phyloP scores from a whole-genome alignment of 2,888 invertebrate genomes.

The Chironomus tentans region DNA sequence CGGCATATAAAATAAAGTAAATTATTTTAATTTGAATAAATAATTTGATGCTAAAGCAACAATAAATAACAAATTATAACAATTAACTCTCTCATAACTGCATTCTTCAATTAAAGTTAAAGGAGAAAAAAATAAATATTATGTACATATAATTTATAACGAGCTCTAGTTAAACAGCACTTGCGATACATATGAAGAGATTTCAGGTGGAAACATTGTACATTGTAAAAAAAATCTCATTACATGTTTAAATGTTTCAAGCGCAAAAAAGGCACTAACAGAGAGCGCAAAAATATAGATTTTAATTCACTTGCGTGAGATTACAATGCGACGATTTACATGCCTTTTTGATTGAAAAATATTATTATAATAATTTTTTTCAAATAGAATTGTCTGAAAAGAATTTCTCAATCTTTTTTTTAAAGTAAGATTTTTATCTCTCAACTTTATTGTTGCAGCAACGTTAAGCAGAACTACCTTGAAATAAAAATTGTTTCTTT shows the following conservation, averaged over 20 bases:
- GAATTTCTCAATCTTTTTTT: no score
- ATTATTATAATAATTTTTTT: background rate
- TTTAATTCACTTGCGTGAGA: background rate
- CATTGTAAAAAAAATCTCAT: background rate
- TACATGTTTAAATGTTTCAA: background rate
- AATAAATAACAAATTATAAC: conserved; percentile 25
- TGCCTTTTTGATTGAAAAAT: background rate
- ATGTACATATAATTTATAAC: background rate
- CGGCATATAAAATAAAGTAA: background rate
- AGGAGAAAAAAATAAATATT: background rate
- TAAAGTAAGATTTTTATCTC: background rate
- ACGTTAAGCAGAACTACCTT: background rate
- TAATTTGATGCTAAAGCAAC: background rate
- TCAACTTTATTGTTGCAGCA: background rate
- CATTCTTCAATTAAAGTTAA: background rate
- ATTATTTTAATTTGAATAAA: background rate
- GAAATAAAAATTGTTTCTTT: background rate
- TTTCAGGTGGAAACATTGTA: background rate
- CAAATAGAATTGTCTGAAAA: no score
- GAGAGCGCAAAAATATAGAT: background rate
- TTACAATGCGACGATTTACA: background rate
- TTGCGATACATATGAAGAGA: no score
- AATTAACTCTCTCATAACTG: conserved; percentile 8
- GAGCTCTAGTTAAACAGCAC: conserved; percentile 6
- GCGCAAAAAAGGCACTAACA: background rate